These are phyloP conservation scores for Nymphalis urticae DNA, from an alignment of 2,888 invertebrate species.

Conservation along the genomic window DNA sequence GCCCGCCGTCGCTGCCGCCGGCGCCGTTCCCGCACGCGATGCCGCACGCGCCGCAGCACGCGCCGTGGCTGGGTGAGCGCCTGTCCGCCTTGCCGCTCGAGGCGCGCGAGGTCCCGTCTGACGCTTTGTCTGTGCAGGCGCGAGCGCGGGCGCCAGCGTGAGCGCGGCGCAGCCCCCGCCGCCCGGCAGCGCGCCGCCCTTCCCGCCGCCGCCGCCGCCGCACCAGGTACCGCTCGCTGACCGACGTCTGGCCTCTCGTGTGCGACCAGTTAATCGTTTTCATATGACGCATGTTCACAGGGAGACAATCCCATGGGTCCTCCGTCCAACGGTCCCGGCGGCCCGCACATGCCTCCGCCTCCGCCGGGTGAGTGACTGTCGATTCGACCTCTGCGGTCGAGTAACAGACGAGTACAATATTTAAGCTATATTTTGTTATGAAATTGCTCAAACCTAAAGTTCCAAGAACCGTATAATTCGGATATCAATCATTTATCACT, in stretches of 20 bases:
- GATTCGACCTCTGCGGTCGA: too few relatives aligned
- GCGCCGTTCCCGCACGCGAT: conserved; percentile 55
- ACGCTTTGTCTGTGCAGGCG: conserved; percentile 42
- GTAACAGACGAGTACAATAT: too few relatives aligned
- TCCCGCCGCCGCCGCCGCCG: conserved; percentile 48
- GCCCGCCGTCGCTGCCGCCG: conserved; percentile 57
- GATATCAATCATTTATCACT: too few relatives aligned
- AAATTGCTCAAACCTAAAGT: too few relatives aligned
- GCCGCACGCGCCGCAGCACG: conserved; percentile 73
- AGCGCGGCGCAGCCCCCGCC: conserved; percentile 46
- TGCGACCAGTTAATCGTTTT: too few relatives aligned
- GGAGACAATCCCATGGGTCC: conserved; percentile 51
- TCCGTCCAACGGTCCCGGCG: conserved; percentile 25
- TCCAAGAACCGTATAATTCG: too few relatives aligned
- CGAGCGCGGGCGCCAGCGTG: conserved; percentile 40
- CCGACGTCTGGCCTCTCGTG: neutral
- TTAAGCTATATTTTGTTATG: too few relatives aligned
- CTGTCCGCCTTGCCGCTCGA: conserved; percentile 33
- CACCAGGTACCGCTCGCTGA: conserved; percentile 43
- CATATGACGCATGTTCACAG: conserved; percentile 40
- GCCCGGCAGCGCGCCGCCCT: conserved; percentile 49
- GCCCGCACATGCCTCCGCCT: conserved; percentile 57
- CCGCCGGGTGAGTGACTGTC: conserved; percentile 55
- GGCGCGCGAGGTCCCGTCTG: conserved; percentile 37
- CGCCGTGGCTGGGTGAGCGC: conserved; percentile 64